Conservation (phyloP, 2,797 vertebrate genomes). For the Rhodeus uyekii region DNA sequence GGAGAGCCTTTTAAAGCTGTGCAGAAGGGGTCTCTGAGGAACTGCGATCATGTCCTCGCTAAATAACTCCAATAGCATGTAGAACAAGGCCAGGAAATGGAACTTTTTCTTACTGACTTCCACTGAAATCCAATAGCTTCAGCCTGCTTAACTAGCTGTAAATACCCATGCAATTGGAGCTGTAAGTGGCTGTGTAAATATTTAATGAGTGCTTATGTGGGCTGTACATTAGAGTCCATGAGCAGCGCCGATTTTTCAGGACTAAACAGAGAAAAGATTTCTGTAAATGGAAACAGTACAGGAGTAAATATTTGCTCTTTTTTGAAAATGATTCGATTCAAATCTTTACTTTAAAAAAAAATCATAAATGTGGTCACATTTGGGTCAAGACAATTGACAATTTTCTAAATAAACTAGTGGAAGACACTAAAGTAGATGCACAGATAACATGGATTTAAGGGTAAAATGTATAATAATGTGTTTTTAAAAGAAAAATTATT, state of each 20-base stretch:
- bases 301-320: no score
- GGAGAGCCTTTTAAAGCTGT: constrained; percentile 8
- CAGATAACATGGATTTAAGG: neutral
- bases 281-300: no score
- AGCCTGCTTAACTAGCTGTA: constrained; percentile 10
- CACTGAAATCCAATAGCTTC: constrained; percentile 7
- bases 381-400: neutral
- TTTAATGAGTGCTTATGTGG: constrained; percentile 4
- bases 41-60: constrained; percentile 11
- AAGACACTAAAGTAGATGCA: neutral
- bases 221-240: neutral
- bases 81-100: neutral
- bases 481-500: neutral
- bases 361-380: neutral
- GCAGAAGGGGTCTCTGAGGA: constrained; percentile 33
- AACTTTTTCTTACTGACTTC: neutral
- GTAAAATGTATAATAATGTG: neutral
- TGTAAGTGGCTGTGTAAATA: neutral
- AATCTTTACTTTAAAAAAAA: neutral
- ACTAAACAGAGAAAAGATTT: neutral
- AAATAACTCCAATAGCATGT: neutral
- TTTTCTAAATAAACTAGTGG: no score
- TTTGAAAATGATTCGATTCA: neutral
- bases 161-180: constrained; percentile 26
- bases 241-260: neutral